Conservation (phyloP, 1,140 invertebrate species). For the Ips nitidus region DNA sequence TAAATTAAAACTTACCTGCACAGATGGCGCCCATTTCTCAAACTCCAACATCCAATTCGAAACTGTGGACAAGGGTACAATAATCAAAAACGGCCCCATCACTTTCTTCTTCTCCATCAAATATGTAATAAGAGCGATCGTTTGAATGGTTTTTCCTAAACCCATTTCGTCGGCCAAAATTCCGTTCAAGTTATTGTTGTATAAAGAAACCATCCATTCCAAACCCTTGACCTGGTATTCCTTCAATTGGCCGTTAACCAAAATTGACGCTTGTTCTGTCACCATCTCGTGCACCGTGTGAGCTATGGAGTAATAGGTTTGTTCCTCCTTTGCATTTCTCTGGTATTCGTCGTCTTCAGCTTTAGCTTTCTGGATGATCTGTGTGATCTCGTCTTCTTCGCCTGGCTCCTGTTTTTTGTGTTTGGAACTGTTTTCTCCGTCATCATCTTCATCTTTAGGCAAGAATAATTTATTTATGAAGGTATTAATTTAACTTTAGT, state of each 20-base stretch:
- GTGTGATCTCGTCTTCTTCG: conserved; percentile 60
- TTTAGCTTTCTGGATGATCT: conserved; percentile 79
- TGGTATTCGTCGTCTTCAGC: conserved; percentile 94
- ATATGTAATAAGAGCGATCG: conserved; percentile 96
- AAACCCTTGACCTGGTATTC: conserved; percentile 95
- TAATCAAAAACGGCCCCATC: conserved; percentile 96
- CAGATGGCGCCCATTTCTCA: conserved; percentile 99
- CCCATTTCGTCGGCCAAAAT: conserved; percentile 92
- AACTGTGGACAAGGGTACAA: conserved; percentile 99
- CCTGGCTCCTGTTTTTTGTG: conserved; percentile 69
- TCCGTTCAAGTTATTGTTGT: conserved; percentile 99
- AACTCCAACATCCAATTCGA: conserved; percentile 99
- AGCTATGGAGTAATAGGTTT: conserved; percentile 90
- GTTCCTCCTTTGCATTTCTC: conserved; percentile 73
- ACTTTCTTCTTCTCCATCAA: conserved; percentile 89
- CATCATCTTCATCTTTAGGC: conserved; percentile 11
- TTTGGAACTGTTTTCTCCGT: conserved; percentile 51
- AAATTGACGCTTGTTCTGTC: conserved; percentile 88
- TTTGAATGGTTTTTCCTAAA: conserved; percentile 98
- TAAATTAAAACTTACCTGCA: conserved; percentile 70
- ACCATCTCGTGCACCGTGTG: conserved; percentile 92
- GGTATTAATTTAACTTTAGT: too few species aligned
- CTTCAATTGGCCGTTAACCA: conserved; percentile 92
- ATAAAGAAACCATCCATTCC: conserved; percentile 98
- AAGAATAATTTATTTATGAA: background rate